Base-by-base conservation (phyloP, 2,113 vertebrate species). In the Cricetomys ansorgei region DNA sequence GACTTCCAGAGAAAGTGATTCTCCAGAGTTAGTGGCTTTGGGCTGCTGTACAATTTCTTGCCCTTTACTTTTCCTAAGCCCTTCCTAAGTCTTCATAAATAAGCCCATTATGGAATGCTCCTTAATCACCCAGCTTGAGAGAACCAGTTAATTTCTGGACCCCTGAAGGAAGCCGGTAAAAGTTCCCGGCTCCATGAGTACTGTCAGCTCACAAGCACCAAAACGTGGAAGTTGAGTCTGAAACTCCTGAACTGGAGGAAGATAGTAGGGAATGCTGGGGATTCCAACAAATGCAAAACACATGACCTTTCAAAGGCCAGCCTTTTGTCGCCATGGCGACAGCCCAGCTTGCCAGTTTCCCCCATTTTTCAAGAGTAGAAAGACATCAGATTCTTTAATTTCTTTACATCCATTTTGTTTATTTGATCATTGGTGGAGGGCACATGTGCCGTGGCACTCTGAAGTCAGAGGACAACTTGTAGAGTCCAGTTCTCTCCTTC, bases 311-410 rank as follows among this genome's bases (percentile, higher is more conserved):
- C n/a, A 5, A 77, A 23, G 1, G 17, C 19, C 34, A 80, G 73
- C 9, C 45, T 76, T 80, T 62, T 13, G 43, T 88, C 77, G 65
- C 43, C 31, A 6, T 53, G 70, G 79, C 31, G 4, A 19, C 29
- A 43, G 31, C 5, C n/a, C 55, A 12, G 59, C 2, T 37, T 29
- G 80, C 55, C 29, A 5, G 7, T 48, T 57, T 25, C 59, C 88
- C 89, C 34, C 43, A 40, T 59, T 95, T 92, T 62, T 92, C 40
- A 89, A 76, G 83, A 94, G 84, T 8, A 77, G 53, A 9, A 76
- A 62, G 40, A 76, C 31, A 72, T 57, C 15, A 48, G 70, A 75
- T 62, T 75, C 25, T 76, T 48, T 45, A 29, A 48, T 76, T 76
- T 48, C 29, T 67, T 86, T 67, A 23, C 17, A 67, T 86, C 50